A percentile compares a stretch with the other conserved stretches of the same genome.
phyloP scores from a whole-genome alignment of 2,797 vertebrate genomes.

The Odontamblyopus lacepedii region DNA sequence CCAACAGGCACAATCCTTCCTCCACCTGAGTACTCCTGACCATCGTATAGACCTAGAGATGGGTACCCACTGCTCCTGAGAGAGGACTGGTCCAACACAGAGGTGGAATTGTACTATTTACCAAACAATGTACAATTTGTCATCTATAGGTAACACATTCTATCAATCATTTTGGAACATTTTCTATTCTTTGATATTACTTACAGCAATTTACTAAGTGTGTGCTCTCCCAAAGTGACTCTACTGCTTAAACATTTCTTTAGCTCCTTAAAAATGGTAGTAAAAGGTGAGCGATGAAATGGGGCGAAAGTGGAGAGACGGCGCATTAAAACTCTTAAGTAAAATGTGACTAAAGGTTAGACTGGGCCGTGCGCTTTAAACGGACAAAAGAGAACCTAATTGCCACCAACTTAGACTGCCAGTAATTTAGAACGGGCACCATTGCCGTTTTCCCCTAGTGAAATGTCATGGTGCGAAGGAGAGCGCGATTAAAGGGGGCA shows the following conservation, averaged over 20 bases:
- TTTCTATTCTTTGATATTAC: background rate
- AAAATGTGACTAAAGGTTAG: conserved; percentile 11
- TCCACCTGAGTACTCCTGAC: too few relatives aligned
- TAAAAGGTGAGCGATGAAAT: background rate
- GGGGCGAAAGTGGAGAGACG: background rate
- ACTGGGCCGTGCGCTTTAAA: conserved; percentile 1
- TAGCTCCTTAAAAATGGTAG: background rate
- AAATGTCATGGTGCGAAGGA: conserved; percentile 27
- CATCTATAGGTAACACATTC: background rate
- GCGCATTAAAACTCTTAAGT: background rate
- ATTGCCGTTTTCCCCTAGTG: conserved; percentile 21
- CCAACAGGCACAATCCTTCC: too few relatives aligned
- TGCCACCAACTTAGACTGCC: conserved; percentile 7
- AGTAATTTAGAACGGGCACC: background rate
- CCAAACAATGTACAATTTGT: too few relatives aligned
- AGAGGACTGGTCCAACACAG: too few relatives aligned
- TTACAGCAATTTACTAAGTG: background rate
- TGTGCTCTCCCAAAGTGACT: background rate
- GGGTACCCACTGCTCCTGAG: too few relatives aligned
- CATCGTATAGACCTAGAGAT: too few relatives aligned
- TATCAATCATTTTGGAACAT: background rate
- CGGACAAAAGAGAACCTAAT: conserved; percentile 8
- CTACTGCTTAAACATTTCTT: background rate
- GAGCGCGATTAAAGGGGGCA: conserved; percentile 8
- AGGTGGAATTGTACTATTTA: too few relatives aligned